phyloP scores from a whole-genome alignment of 2,113 vertebrate species.

The Gnathochromis pfefferi region DNA sequence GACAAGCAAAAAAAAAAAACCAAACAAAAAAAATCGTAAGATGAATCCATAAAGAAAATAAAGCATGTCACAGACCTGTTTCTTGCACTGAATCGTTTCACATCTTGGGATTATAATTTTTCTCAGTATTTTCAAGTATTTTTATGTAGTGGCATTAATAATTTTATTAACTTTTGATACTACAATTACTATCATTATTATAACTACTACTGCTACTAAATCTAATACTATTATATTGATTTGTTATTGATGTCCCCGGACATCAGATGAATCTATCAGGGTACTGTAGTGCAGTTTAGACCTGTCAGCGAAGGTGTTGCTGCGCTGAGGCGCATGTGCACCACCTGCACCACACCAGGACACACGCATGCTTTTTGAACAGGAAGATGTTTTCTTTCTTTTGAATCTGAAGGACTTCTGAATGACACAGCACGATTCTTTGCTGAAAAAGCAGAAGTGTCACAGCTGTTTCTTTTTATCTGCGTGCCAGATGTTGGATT shows the following conservation, averaged over 20 bases:
- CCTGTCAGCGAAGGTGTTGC: fast-evolving
- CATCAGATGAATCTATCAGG: fast-evolving
- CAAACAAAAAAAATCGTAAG: neutral
- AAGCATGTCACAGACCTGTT: neutral
- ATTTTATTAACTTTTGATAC: neutral
- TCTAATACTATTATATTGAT: neutral
- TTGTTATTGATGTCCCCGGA: neutral
- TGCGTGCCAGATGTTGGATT: fast-evolving
- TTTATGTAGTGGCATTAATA: neutral
- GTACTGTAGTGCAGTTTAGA: fast-evolving
- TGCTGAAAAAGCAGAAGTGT: neutral
- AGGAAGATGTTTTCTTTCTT: fast-evolving
- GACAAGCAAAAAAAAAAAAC: neutral
- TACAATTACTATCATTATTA: neutral
- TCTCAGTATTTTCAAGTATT: neutral
- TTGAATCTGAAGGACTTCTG: neutral
- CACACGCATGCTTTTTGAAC: neutral
- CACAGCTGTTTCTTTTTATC: neutral
- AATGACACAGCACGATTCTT: fast-evolving
- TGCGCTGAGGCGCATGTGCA: neutral
- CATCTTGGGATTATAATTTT: neutral
- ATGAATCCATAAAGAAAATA: neutral
- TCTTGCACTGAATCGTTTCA: fast-evolving
- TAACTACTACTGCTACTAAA: neutral
- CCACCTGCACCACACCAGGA: fast-evolving